Conservation (phyloP, 2,888 invertebrate genomes). For the Mythimna lalbum region DNA sequence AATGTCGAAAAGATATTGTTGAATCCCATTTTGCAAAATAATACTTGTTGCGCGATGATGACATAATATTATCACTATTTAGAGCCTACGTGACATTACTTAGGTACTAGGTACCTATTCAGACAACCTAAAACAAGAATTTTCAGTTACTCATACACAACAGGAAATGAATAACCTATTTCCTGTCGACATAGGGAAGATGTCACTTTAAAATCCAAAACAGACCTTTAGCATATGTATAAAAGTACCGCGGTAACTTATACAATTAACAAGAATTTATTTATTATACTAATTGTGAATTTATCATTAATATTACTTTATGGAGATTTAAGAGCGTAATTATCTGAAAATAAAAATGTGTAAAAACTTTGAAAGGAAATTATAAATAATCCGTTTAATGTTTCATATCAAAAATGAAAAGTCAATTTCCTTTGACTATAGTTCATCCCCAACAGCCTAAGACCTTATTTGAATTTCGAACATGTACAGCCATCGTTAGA, state of each 20-base stretch:
- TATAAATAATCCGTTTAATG: not conserved
- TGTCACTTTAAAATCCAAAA: slow-evolving; percentile 37
- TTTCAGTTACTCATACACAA: slow-evolving; percentile 37
- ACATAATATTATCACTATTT: not conserved
- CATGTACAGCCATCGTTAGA: not conserved
- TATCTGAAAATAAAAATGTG: not conserved
- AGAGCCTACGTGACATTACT: slow-evolving; percentile 2
- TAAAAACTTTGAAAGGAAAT: not conserved
- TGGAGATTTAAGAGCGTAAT: not conserved
- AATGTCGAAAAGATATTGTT: slow-evolving; percentile 12
- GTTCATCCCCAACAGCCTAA: slow-evolving; percentile 1
- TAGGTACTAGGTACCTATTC: not conserved
- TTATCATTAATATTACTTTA: not conserved
- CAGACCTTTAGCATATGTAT: slow-evolving; percentile 8
- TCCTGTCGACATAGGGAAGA: slow-evolving; percentile 50
- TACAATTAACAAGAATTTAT: slow-evolving; percentile 17
- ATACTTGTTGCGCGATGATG: not conserved
- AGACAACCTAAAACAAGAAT: slow-evolving; percentile 34
- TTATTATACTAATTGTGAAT: not conserved
- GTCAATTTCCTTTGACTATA: slow-evolving; percentile 13
- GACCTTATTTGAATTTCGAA: slow-evolving; percentile 3
- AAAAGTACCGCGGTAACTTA: not conserved
- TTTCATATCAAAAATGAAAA: slow-evolving; percentile 11
- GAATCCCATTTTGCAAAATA: not conserved
- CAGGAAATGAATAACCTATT: slow-evolving; percentile 47